Evolutionary conservation across 2,888 invertebrate species (phyloP).

Genomic region (Exocentrus adspersus): DNA sequence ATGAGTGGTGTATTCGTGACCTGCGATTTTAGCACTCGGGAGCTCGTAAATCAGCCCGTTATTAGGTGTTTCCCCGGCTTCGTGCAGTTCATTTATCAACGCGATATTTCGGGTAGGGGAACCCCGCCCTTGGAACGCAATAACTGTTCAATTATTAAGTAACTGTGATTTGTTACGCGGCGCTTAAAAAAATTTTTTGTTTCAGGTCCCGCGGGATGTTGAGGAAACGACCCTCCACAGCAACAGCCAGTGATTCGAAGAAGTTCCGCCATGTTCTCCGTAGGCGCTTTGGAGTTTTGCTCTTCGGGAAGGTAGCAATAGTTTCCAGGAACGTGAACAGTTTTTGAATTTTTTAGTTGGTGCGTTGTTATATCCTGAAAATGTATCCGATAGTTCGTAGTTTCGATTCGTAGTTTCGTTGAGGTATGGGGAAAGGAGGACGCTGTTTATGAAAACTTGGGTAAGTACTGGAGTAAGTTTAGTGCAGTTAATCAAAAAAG

Average conservation of each 20-base stretch:
- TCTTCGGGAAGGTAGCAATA: conserved; percentile 23
- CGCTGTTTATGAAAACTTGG: background rate
- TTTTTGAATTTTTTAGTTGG: background rate
- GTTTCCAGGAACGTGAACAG: background rate
- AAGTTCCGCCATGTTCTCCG: too few species aligned
- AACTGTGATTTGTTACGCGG: too few species aligned
- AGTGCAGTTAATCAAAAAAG: background rate
- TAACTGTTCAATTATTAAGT: too few species aligned
- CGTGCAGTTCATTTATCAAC: conserved; percentile 33
- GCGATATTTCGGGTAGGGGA: too few species aligned
- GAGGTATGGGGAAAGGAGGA: background rate
- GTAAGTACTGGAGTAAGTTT: background rate
- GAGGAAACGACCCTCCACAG: too few species aligned
- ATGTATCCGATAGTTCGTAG: background rate
- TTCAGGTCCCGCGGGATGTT: too few species aligned
- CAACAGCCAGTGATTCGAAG: too few species aligned
- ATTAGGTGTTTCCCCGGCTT: conserved; percentile 46
- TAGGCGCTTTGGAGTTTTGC: too few species aligned
- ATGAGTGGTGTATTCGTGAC: conserved; percentile 26
- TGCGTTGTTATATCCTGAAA: background rate
- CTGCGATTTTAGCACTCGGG: conserved; percentile 40
- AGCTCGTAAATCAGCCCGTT: conserved; percentile 50
- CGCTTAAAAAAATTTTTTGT: too few species aligned
- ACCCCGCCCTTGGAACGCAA: too few species aligned
- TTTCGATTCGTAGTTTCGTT: background rate